A percentile compares a stretch with the other conserved stretches of the same genome.
phyloP scores from a whole-genome alignment of 2,113 vertebrate genomes.

The Tenrec ecaudatus region DNA sequence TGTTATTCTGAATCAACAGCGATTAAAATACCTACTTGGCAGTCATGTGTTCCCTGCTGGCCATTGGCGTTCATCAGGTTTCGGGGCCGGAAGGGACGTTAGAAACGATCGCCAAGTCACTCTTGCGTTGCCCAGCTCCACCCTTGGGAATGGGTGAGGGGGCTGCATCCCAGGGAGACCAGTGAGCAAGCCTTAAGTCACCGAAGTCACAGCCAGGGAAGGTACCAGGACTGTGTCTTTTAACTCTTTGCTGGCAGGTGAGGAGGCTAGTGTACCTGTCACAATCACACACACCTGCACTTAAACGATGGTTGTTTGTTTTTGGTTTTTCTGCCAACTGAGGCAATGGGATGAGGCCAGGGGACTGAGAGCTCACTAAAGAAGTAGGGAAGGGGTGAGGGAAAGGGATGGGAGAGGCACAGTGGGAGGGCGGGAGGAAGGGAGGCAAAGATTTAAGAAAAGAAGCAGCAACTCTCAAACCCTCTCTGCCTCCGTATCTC shows the following conservation, averaged over 20 bases:
- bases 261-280: not conserved
- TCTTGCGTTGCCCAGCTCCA: not conserved
- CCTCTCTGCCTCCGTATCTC: not conserved
- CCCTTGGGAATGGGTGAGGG: not conserved
- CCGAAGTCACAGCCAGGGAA: not conserved
- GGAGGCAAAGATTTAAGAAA: too few species aligned
- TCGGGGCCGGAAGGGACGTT: not conserved
- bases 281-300: not conserved
- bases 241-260: not conserved
- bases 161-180: not conserved
- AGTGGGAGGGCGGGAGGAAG: not conserved
- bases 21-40: slow-evolving; percentile 58
- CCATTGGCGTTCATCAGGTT: not conserved
- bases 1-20: slow-evolving; percentile 17
- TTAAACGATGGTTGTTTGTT: not conserved
- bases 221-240: not conserved
- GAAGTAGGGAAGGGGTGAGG: not conserved
- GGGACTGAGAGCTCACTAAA: not conserved
- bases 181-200: not conserved
- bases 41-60: slow-evolving; percentile 50
- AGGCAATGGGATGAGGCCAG: not conserved
- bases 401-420: too few species aligned
- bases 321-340: slow-evolving; percentile 28
- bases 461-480: not conserved
- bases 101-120: not conserved